Base-by-base conservation (phyloP, 1,140 invertebrate genomes). In the Pogonognathellus flavescens region DNA sequence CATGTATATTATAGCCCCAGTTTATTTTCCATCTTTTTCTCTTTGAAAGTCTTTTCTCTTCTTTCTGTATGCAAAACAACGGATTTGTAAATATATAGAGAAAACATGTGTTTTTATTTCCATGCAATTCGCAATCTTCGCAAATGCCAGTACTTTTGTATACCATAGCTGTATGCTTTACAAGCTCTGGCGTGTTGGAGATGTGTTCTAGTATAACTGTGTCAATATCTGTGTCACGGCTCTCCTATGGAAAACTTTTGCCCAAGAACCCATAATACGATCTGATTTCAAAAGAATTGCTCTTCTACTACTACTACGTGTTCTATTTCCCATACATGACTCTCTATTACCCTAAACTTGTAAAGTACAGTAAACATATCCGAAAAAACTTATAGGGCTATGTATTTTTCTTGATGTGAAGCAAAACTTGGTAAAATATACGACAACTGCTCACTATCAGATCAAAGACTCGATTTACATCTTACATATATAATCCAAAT, bases 61-160 rank as follows among this genome's bases (percentile, higher is more conserved):
- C 31, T 76, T 76, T 76, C n/a, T 50, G 49, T 76, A 76, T 76
- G 70, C 70, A 76, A 76, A 76, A 76, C 70, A 18, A 31, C 70
- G 41, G 70, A 76, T 76, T 76, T 76, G 70, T 50, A 76, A 76
- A 76, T 76, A 76, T 76, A 49, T 76, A 22, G 20, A 31, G n/a
- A 76, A 76, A 76, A 50, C 70, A 76, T 76, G 70, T 76, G 25
- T 76, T 18, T 76, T 76, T 76, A 66, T 66, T 66, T 25, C 62
- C 31, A 14, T 50, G 13, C 70, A 50, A 76, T 76, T 76, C 70
- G 25, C 70, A 18, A 49, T 14, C 53, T 1, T 3, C 10, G 10
- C 1, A 41, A 41, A 41, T 41, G 31, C 62, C 25, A 11, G 16
- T 20, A 20, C 55, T 59, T 18, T 18, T 41, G n/a, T 59, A n/a